Conservation (phyloP, 2,113 vertebrate genomes). For the Saimiri boliviensis region DNA sequence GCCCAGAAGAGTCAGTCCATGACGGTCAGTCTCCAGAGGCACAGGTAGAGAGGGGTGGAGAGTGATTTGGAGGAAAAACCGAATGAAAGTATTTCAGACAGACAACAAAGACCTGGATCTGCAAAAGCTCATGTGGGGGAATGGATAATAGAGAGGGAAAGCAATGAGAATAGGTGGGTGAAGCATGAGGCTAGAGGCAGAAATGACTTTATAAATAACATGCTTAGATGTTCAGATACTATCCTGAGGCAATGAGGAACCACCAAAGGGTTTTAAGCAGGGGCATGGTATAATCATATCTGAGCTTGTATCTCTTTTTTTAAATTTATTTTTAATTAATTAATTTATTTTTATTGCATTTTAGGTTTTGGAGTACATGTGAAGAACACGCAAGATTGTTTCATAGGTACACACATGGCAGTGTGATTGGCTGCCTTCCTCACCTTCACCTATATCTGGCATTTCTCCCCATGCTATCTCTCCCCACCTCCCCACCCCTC, state of each 20-base stretch:
- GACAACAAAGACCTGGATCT: not conserved
- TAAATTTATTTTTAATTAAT: too few relatives aligned
- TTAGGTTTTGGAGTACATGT: too few relatives aligned
- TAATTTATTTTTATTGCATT: too few relatives aligned
- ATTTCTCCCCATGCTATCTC: too few relatives aligned
- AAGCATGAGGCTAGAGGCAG: not conserved
- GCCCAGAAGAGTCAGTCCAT: not conserved
- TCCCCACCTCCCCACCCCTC: too few relatives aligned
- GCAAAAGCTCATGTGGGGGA: not conserved
- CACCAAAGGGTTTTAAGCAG: not conserved
- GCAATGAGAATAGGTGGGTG: not conserved
- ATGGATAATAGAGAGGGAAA: not conserved
- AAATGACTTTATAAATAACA: not conserved
- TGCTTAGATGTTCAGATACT: not conserved
- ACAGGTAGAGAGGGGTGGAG: not conserved
- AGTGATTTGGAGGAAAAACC: not conserved
- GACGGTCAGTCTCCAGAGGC: not conserved
- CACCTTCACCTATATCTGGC: too few relatives aligned
- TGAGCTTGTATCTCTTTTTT: not conserved
- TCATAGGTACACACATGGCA: too few relatives aligned
- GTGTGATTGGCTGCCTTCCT: too few relatives aligned
- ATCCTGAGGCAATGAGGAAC: not conserved
- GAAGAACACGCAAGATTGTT: too few relatives aligned
- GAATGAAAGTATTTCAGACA: not conserved
- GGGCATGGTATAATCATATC: not conserved